Percentiles rank a stretch among this genome's conserved stretches.
Evolutionary conservation across 2,888 invertebrate species (phyloP).

Genomic region (Villa cingulata): DNA sequence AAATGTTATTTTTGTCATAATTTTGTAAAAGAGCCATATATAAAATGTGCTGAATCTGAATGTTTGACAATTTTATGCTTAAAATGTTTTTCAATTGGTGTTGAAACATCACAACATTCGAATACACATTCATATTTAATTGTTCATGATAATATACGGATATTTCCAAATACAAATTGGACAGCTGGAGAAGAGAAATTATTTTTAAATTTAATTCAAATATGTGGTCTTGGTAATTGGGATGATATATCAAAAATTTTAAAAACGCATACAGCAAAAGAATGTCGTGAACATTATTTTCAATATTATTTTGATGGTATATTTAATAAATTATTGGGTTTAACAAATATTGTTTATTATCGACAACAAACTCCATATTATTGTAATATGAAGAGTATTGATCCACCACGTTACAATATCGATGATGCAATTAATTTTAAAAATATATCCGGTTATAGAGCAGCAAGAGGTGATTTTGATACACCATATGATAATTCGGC

Average conservation of each 20-base stretch:
- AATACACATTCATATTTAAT: slow-evolving; percentile 64
- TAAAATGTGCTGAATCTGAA: slow-evolving; percentile 65
- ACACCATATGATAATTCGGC: slow-evolving; percentile 71
- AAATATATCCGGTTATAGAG: slow-evolving; percentile 68
- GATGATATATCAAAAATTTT: slow-evolving; percentile 54
- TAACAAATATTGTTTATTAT: slow-evolving; percentile 44
- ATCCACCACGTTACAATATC: slow-evolving; percentile 53
- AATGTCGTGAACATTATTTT: slow-evolving; percentile 69
- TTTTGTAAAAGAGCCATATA: slow-evolving; percentile 48
- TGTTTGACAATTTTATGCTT: slow-evolving; percentile 45
- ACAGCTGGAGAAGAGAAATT: slow-evolving; percentile 65
- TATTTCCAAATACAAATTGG: slow-evolving; percentile 64
- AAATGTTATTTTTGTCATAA: slow-evolving; percentile 22
- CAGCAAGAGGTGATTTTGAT: slow-evolving; percentile 75
- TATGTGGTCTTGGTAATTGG: slow-evolving; percentile 74
- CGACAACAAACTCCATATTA: slow-evolving; percentile 49
- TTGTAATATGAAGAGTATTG: slow-evolving; percentile 49
- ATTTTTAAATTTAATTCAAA: slow-evolving; percentile 51
- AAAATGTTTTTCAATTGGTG: slow-evolving; percentile 65
- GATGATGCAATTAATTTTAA: slow-evolving; percentile 41
- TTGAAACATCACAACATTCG: slow-evolving; percentile 51
- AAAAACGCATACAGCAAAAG: slow-evolving; percentile 41
- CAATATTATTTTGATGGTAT: slow-evolving; percentile 61
- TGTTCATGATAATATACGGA: slow-evolving; percentile 58
- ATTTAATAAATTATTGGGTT: slow-evolving; percentile 45